Percentiles rank a stretch among this genome's conserved stretches.
Conservation (phyloP, 1,140 invertebrate genomes). For the Acromyrmex echinatior region DNA sequence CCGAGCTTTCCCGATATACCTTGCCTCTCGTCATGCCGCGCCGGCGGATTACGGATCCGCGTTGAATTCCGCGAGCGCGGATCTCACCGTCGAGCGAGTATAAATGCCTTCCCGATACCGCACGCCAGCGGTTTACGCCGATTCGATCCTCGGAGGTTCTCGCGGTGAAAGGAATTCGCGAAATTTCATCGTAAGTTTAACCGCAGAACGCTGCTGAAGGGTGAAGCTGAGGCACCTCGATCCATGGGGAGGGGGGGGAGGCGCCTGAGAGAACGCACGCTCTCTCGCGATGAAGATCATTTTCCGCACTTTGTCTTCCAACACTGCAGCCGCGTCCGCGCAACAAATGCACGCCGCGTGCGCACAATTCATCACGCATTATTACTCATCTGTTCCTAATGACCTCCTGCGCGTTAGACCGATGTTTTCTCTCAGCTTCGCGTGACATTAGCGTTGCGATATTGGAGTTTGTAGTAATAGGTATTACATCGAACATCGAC, state of each 20-base stretch:
- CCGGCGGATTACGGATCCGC: slow-evolving; percentile 56
- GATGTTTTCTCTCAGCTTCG: slow-evolving; percentile 10
- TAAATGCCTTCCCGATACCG: slow-evolving; percentile 67
- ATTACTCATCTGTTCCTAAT: slow-evolving; percentile 52
- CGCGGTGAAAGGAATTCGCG: slow-evolving; percentile 36
- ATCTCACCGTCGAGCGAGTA: slow-evolving; percentile 47
- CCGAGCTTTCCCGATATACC: not conserved
- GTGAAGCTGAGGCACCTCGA: not conserved
- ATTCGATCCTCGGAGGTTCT: slow-evolving; percentile 16
- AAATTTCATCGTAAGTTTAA: slow-evolving; percentile 54
- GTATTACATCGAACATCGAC: not conserved
- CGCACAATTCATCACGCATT: slow-evolving; percentile 53
- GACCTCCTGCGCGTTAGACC: not conserved
- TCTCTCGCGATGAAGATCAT: slow-evolving; percentile 19
- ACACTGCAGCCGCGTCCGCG: slow-evolving; percentile 15
- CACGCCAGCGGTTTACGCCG: not conserved
- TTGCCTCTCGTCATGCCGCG: not conserved
- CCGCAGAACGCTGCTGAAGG: slow-evolving; percentile 5
- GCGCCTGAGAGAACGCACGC: not conserved
- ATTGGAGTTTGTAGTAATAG: not conserved
- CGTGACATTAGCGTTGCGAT: slow-evolving; percentile 3
- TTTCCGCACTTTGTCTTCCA: slow-evolving; percentile 31
- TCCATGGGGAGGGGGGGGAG: not conserved
- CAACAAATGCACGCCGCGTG: slow-evolving; percentile 43
- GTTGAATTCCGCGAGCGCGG: slow-evolving; percentile 37